Base-by-base conservation (phyloP, 2,888 invertebrate species). In the Auanema sp. region DNA sequence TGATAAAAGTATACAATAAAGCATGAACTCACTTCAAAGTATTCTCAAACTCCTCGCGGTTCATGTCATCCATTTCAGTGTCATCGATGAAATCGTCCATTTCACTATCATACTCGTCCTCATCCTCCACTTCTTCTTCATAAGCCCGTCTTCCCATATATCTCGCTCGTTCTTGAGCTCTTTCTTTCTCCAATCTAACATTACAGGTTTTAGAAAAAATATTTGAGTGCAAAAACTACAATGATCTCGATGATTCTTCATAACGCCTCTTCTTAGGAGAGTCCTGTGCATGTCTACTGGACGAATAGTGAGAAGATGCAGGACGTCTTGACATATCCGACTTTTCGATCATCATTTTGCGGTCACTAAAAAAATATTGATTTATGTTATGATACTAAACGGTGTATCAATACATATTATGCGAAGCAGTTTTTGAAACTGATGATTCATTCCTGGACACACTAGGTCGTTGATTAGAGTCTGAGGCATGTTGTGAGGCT, bases 81-180 rank as follows among this genome's bases (percentile, higher is more conserved):
- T 82, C 81, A 65, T 82, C 81, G 23, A 82, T 83, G 72, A 82
- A 82, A 60, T 78, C 79, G 58, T 79, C 81, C 80, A 81, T 70
- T 24, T 79, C 81, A 23, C 73, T 73, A 54, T 73, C 80, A 63
- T 81, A 72, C 23, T 81, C 81, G 12, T 79, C 77, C 6, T 74
- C 73, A 21, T 80, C 68, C 16, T 73, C 77, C 11, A 72, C 62
- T n/a, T 60, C 71, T 25, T 60, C 64, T 42, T 67, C 63, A 11
- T 68, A 25, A 5, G 33, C n/a, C n/a, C 50, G n/a, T 40, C 33
- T 54, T 42, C n/a, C 14, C 18, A 14, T 49, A 43, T 21, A 25
- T 44, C 50, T 62, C 33, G 33, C 16, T 14, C 56, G 33, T 12
- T 57, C 55, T 23, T 55, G 54, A 25, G 47, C 55, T 10, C 61